A percentile compares a stretch with the other conserved stretches of the same genome.
Evolutionary conservation across 1,140 invertebrate genomes (phyloP).

Genomic region (Drosophila varians): DNA sequence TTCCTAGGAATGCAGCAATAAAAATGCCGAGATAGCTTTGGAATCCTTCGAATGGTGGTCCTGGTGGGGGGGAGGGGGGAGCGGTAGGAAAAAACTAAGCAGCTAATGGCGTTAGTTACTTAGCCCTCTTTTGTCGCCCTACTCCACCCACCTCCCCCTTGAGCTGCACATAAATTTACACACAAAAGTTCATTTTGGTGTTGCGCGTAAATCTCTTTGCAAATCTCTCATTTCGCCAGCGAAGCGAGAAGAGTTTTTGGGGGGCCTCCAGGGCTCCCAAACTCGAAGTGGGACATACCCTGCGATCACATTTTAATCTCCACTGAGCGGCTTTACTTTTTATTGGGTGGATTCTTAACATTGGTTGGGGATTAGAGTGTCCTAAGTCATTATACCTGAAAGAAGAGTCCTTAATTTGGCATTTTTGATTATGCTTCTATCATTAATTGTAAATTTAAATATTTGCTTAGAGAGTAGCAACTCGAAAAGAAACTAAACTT

Average conservation of each 20-base stretch:
- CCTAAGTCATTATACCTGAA: no score
- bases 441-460: no score
- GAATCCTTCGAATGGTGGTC: neutral
- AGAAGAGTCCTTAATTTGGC: no score
- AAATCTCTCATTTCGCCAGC: slow-evolving; percentile 69
- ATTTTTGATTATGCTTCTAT: no score
- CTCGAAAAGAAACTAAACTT: no score
- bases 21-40: slow-evolving; percentile 51
- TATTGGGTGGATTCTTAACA: neutral
- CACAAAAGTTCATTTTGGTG: slow-evolving; percentile 73
- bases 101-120: slow-evolving; percentile 74
- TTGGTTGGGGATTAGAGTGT: no score
- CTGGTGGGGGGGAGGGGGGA: neutral
- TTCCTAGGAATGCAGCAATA: slow-evolving; percentile 69
- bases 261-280: neutral
- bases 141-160: neutral
- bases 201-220: slow-evolving; percentile 69
- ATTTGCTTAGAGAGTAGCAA: no score
- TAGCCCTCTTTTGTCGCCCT: slow-evolving; percentile 15
- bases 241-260: slow-evolving; percentile 1
- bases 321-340: neutral
- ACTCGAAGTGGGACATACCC: slow-evolving; percentile 27
- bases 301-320: slow-evolving; percentile 5
- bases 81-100: slow-evolving; percentile 50
- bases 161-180: slow-evolving; percentile 69